A percentile compares a stretch with the other conserved stretches of the same genome.
Conservation (phyloP, 2,113 vertebrate genomes). For the Abramis brama region DNA sequence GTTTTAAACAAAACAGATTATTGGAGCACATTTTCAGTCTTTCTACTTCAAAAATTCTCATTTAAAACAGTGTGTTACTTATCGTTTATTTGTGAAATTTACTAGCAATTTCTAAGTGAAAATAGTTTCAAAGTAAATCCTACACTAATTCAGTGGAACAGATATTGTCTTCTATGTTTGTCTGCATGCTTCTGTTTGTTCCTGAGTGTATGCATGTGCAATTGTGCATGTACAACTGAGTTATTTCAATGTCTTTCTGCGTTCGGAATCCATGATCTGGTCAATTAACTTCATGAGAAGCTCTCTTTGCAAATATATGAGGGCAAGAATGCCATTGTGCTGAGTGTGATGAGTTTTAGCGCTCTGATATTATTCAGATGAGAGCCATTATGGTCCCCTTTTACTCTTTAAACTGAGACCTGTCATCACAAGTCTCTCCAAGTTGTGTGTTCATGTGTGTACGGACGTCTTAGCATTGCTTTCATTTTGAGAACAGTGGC, state of each 20-base stretch:
- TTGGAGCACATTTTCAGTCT: too few relatives aligned
- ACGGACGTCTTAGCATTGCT: conserved; percentile 54
- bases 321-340: conserved; percentile 12
- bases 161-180: background rate
- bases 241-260: conserved; percentile 28
- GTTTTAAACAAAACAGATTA: too few relatives aligned
- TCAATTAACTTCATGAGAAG: conserved; percentile 27
- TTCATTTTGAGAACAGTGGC: conserved; percentile 71
- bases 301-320: conserved; percentile 3
- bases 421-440: conserved; percentile 8
- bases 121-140: background rate
- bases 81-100: background rate
- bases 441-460: conserved; percentile 61
- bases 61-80: too few relatives aligned
- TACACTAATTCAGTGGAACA: background rate
- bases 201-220: conserved; percentile 10
- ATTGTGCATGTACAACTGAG: conserved; percentile 16
- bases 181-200: background rate
- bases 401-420: conserved; percentile 42
- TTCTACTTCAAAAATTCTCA: too few relatives aligned
- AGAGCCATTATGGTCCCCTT: conserved; percentile 16
- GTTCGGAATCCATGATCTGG: conserved; percentile 34
- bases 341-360: conserved; percentile 3
- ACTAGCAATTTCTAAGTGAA: background rate
- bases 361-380: conserved; percentile 17